These are phyloP conservation scores for Drosophila varians DNA, from an alignment of 1,140 invertebrate genomes.

Conservation along the genomic window DNA sequence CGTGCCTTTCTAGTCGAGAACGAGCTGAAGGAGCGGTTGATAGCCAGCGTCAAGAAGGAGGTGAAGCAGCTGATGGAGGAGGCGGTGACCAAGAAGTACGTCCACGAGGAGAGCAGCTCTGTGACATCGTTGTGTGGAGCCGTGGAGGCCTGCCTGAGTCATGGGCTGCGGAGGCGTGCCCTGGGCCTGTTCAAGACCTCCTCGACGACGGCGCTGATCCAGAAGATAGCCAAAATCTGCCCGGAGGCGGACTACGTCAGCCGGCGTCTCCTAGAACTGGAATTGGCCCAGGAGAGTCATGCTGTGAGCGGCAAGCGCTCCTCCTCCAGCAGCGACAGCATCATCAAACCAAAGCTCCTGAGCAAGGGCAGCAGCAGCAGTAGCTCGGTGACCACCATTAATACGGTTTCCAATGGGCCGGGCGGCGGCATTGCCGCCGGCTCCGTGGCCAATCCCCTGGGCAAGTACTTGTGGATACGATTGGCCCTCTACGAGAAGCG, in stretches of 20 bases:
- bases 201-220: slow-evolving; percentile 93
- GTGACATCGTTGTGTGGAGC: slow-evolving; percentile 93
- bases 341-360: slow-evolving; percentile 87
- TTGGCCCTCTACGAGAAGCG: slow-evolving; percentile 94
- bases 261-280: slow-evolving; percentile 88
- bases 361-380: slow-evolving; percentile 86
- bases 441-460: slow-evolving; percentile 26
- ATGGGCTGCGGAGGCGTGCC: slow-evolving; percentile 91
- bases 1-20: slow-evolving; percentile 7
- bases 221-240: slow-evolving; percentile 93
- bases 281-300: slow-evolving; percentile 89
- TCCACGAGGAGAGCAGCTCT: slow-evolving; percentile 95
- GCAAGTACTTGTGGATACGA: slow-evolving; percentile 93
- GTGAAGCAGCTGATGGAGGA: slow-evolving; percentile 98
- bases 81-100: slow-evolving; percentile 95
- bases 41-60: slow-evolving; percentile 92
- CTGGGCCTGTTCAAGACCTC: slow-evolving; percentile 93
- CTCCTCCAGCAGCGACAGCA: slow-evolving; percentile 90
- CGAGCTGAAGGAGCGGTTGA: slow-evolving; percentile 88
- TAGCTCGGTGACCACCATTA: slow-evolving; percentile 83
- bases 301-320: slow-evolving; percentile 88
- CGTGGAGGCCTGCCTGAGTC: slow-evolving; percentile 95
- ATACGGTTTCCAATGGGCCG: slow-evolving; percentile 51
- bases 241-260: slow-evolving; percentile 90
- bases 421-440: slow-evolving; percentile 17